These are phyloP conservation scores for Pterocles gutturalis DNA, from an alignment of 2,113 vertebrate genomes.

Conservation along the genomic window DNA sequence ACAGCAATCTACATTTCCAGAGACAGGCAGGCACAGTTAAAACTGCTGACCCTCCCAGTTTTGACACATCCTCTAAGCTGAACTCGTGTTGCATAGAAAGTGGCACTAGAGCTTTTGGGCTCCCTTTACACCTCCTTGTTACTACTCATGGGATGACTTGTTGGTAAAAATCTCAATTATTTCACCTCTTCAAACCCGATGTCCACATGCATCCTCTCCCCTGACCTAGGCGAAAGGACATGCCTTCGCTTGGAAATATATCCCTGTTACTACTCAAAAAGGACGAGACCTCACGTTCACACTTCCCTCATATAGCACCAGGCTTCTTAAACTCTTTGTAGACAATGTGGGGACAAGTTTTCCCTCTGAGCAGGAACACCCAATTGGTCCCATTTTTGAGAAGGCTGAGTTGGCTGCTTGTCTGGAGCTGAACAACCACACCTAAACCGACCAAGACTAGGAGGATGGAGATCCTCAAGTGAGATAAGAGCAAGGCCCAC, in stretches of 20 bases:
- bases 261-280: not conserved
- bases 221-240: not conserved
- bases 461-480: not conserved
- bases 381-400: not conserved
- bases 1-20: rapidly evolving
- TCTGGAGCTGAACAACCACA: not conserved
- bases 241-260: not conserved
- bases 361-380: not conserved
- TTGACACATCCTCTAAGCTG: not conserved
- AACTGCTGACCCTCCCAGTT: not conserved
- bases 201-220: not conserved
- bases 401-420: not conserved
- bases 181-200: not conserved
- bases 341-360: not conserved
- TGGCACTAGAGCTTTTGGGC: not conserved
- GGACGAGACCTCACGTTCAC: not conserved
- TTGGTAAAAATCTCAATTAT: not conserved
- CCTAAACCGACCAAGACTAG: not conserved
- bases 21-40: not conserved
- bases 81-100: not conserved
- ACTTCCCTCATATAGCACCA: not conserved
- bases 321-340: not conserved
- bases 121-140: not conserved
- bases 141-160: rapidly evolving
- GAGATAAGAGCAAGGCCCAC: not conserved